These are phyloP conservation scores for Pogonocherus hispidulus DNA, from an alignment of 2,888 invertebrate species.

Conservation along the genomic window DNA sequence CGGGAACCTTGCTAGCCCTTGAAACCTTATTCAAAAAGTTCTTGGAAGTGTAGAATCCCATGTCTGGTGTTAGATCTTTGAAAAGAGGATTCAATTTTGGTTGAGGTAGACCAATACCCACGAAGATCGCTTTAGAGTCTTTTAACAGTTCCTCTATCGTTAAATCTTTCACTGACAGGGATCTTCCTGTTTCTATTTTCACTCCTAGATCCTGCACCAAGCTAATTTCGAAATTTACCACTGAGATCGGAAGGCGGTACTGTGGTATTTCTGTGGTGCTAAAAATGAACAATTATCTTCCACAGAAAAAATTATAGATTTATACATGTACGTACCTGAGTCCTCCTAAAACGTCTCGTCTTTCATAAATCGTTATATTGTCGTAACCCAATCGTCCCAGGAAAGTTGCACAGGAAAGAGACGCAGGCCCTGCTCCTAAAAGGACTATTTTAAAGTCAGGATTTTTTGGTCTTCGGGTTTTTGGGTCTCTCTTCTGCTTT, in stretches of 20 bases:
- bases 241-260: slow-evolving; percentile 93
- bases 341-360: slow-evolving; percentile 88
- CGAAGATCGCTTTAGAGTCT: slow-evolving; percentile 84
- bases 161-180: slow-evolving; percentile 79
- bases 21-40: slow-evolving; percentile 91
- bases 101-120: slow-evolving; percentile 92
- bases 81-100: slow-evolving; percentile 87
- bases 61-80: slow-evolving; percentile 77
- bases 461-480: slow-evolving; percentile 72
- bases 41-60: slow-evolving; percentile 97
- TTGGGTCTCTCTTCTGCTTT: slow-evolving; percentile 86
- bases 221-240: slow-evolving; percentile 93
- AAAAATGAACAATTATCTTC: no score
- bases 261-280: slow-evolving; percentile 98
- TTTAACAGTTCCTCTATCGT: slow-evolving; percentile 81
- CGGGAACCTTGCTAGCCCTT: slow-evolving; percentile 81
- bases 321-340: slow-evolving; percentile 76
- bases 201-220: slow-evolving; percentile 95
- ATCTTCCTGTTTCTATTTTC: slow-evolving; percentile 82
- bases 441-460: slow-evolving; percentile 83
- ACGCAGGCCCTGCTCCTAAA: slow-evolving; percentile 96
- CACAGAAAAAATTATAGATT: neutral
- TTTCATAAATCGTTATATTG: slow-evolving; percentile 93
- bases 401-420: slow-evolving; percentile 96
- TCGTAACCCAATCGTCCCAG: slow-evolving; percentile 93